A percentile compares a stretch with the other conserved stretches of the same genome.
phyloP scores from a whole-genome alignment of 2,888 invertebrate genomes.

The Sinotaia quadrata region DNA sequence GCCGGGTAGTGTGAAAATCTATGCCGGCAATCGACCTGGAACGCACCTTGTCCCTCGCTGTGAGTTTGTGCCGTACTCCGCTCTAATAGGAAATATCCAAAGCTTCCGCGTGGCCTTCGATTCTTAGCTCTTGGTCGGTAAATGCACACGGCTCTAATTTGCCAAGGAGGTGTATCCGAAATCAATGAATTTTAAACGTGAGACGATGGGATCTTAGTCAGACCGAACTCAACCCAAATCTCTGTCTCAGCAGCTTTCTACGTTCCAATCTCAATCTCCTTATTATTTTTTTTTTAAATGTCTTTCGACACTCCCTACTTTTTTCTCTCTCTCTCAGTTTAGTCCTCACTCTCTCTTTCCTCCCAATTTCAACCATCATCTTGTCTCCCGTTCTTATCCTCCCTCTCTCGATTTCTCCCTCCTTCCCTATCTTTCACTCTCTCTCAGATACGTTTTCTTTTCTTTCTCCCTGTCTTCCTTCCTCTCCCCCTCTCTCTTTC shows the following conservation, averaged over 20 bases:
- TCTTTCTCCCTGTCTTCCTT: background rate
- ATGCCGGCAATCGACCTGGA: slow-evolving; percentile 29
- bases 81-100: slow-evolving; percentile 27
- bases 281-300: background rate
- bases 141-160: slow-evolving; percentile 22
- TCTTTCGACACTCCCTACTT: background rate
- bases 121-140: slow-evolving; percentile 20
- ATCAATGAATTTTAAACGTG: slow-evolving; percentile 21
- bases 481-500: too few relatives aligned
- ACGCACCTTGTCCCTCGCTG: slow-evolving; percentile 13
- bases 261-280: background rate
- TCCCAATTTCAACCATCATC: background rate
- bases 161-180: slow-evolving; percentile 15
- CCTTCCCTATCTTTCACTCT: too few relatives aligned
- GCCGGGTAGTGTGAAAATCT: slow-evolving; percentile 32
- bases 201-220: slow-evolving; percentile 2
- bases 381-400: background rate
- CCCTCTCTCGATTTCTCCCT: background rate
- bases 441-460: too few relatives aligned
- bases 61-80: background rate
- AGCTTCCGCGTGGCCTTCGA: slow-evolving; percentile 16
- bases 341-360: background rate
- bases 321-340: background rate
- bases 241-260: slow-evolving; percentile 1
- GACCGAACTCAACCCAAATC: background rate